These are phyloP conservation scores for Masticophis lateralis DNA, from an alignment of 2,797 vertebrate genomes.

Conservation along the genomic window DNA sequence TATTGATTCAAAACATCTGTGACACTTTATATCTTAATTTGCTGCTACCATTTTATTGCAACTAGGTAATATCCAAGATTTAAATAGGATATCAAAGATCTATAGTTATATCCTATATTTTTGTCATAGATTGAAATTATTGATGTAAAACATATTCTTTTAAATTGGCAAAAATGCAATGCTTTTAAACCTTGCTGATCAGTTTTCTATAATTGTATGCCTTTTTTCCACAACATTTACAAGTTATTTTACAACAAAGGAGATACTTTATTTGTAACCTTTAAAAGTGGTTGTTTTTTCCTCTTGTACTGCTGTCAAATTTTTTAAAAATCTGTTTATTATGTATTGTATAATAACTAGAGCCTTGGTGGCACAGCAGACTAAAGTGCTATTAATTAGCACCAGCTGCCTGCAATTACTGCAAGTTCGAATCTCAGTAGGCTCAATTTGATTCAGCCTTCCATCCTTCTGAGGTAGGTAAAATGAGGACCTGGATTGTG, in stretches of 20 bases:
- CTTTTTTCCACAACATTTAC: neutral
- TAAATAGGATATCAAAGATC: neutral
- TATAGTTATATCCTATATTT: neutral
- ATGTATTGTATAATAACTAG: neutral
- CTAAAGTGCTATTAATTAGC: too few relatives aligned
- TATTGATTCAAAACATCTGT: slow-evolving; percentile 5
- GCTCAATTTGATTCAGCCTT: too few relatives aligned
- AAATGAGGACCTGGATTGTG: too few relatives aligned
- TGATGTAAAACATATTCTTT: neutral
- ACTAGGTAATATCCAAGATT: slow-evolving; percentile 1
- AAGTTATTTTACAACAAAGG: neutral
- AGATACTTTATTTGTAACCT: neutral
- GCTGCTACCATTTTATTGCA: neutral
- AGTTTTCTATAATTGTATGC: neutral
- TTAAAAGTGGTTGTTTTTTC: neutral
- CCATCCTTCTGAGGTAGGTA: too few relatives aligned
- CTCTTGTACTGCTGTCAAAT: neutral
- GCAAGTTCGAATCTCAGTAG: too few relatives aligned
- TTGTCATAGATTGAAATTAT: neutral
- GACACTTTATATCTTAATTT: neutral
- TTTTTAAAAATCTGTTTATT: neutral
- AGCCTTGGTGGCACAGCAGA: too few relatives aligned
- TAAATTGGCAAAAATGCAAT: neutral
- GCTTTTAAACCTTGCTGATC: neutral
- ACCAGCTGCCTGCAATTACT: too few relatives aligned